Conservation (phyloP, 2,888 invertebrate species). For the Sericinus montela region DNA sequence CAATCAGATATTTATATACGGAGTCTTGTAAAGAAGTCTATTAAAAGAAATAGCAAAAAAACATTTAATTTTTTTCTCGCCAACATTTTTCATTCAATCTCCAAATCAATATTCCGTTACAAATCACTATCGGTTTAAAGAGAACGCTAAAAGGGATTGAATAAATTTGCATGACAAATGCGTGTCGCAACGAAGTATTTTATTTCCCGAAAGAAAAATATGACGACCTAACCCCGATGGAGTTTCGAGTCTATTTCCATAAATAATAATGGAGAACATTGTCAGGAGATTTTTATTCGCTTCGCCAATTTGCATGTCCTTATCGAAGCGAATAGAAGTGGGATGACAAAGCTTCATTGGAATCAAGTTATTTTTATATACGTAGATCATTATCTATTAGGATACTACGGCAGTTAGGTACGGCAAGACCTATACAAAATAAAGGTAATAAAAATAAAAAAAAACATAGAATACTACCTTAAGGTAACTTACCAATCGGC, state of each 20-base stretch:
- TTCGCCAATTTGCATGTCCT: conserved; percentile 15
- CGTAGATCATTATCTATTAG: not conserved
- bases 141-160: conserved; percentile 13
- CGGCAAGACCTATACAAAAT: too few relatives aligned
- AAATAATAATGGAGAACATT: conserved; percentile 16
- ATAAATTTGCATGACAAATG: conserved; percentile 16
- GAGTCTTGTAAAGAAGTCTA: too few relatives aligned
- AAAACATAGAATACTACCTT: too few relatives aligned
- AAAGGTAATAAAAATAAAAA: too few relatives aligned
- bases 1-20: too few relatives aligned
- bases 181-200: conserved; percentile 9
- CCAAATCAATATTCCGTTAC: conserved; percentile 66
- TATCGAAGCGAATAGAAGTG: conserved; percentile 9
- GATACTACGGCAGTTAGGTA: not conserved
- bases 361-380: conserved; percentile 4
- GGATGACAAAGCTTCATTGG: conserved; percentile 7
- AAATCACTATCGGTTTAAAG: conserved; percentile 37
- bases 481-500: too few relatives aligned
- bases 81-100: conserved; percentile 41
- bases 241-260: conserved; percentile 13
- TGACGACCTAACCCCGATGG: conserved; percentile 3
- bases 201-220: conserved; percentile 15
- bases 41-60: too few relatives aligned
- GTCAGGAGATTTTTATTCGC: conserved; percentile 18
- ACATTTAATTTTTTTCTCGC: too few relatives aligned